These are phyloP conservation scores for Paedocypris micromegethes DNA, from an alignment of 2,797 vertebrate genomes.

Conservation along the genomic window DNA sequence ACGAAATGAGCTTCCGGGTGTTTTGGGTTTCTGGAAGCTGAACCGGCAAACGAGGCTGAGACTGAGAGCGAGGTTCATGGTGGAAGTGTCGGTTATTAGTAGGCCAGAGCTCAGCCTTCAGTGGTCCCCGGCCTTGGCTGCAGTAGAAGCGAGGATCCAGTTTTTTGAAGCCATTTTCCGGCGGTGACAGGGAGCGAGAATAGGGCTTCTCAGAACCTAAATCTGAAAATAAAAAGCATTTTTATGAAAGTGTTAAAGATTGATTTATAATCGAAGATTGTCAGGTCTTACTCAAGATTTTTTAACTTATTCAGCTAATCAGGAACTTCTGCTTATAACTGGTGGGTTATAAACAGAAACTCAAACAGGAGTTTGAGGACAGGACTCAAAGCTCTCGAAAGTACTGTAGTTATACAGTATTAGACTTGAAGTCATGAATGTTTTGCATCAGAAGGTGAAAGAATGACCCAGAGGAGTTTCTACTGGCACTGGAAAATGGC, in stretches of 20 bases:
- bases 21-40: constrained; percentile 20
- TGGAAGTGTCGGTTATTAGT: constrained; percentile 52
- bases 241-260: no score
- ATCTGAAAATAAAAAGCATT: constrained; percentile 51
- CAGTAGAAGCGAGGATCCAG: constrained; percentile 69
- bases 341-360: no score
- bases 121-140: constrained; percentile 83
- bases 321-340: no score
- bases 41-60: constrained; percentile 40
- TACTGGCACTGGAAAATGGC: constrained; percentile 18
- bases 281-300: no score
- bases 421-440: background rate
- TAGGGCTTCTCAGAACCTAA: constrained; percentile 57
- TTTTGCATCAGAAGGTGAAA: constrained; percentile 5
- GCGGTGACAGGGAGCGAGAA: constrained; percentile 70
- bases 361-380: no score
- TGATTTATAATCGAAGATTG: no score
- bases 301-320: no score
- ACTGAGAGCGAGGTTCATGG: constrained; percentile 35
- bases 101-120: constrained; percentile 61
- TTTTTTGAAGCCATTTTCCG: constrained; percentile 73
- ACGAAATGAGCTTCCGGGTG: constrained; percentile 49
- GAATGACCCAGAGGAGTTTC: constrained; percentile 17
- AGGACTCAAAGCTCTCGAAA: no score
- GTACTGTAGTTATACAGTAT: no score